Evolutionary conservation across 2,888 invertebrate species (phyloP).

Genomic region (Agrilus mali): DNA sequence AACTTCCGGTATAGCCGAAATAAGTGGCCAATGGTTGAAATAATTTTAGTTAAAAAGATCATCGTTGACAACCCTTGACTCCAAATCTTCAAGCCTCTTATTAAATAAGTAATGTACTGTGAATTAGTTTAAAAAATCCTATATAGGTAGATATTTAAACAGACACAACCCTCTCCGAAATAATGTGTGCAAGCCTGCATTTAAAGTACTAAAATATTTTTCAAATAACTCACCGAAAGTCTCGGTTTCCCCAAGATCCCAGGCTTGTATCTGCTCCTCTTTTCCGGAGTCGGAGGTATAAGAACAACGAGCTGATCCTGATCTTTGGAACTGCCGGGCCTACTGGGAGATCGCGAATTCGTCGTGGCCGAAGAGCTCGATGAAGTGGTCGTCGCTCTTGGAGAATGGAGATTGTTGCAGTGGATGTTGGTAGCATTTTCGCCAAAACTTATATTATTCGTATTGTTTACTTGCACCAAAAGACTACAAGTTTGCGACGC

Average conservation of each 20-base stretch:
- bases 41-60: no score
- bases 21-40: no score
- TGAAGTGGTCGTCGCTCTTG: constrained; percentile 5
- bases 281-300: constrained; percentile 36
- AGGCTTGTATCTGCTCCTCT: constrained; percentile 14
- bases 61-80: no score
- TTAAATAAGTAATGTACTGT: no score
- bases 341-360: constrained; percentile 4
- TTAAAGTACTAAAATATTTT: background rate
- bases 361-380: constrained; percentile 5
- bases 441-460: constrained; percentile 60
- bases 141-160: no score
- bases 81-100: no score
- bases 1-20: no score
- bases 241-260: constrained; percentile 37
- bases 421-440: constrained; percentile 50
- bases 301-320: constrained; percentile 40
- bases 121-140: no score
- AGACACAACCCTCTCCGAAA: no score
- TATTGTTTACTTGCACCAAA: constrained; percentile 63
- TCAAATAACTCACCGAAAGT: constrained; percentile 41
- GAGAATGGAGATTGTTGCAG: constrained; percentile 34
- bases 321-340: constrained; percentile 15
- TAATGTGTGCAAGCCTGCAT: no score
- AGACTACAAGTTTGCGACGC: constrained; percentile 68